Evolutionary conservation across 2,113 vertebrate genomes (phyloP), one percentile per base, ranked within the genome.

Genomic region (Gavia stellata): DNA sequence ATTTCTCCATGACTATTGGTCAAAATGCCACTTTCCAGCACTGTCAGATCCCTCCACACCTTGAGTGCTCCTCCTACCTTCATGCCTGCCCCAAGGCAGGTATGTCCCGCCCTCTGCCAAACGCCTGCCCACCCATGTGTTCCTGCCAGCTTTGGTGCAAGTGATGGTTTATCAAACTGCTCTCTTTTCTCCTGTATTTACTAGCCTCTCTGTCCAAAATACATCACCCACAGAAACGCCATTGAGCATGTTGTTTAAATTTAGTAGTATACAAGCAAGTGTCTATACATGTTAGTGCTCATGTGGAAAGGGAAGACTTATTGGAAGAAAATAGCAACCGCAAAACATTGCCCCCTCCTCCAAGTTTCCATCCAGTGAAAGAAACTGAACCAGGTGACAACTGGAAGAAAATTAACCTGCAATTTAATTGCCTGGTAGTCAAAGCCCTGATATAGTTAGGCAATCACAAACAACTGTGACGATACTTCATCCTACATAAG

Each of bases 71-170:
- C 42, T 80, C 3, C 3, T 56, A 44, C 24, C 17, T 62, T n/a
- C 24, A 14, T 26, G 17, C 24, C 23, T 34, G 6, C 9, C 9
- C 40, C 20, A 25, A 38, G 14, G 19, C 0, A 3, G 19, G 9
- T 13, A 50, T 7, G 28, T 61, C 17, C 28, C 28, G 21, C 47
- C 29, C 21, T n/a, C 53, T 55, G 40, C 21, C 36, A 61, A 36
- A 26, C 3, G 2, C 11, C 56, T 66, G 28, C 33, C 34, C 3
- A 3, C 38, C 25, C 9, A 6, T 1, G 1, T 0, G 3, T 31
- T 78, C 40, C 40, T 59, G 36, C 47, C 28, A 53, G 59, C 36
- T 62, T 38, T 34, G 36, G 33, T 42, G 25, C 47, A 62, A 33
- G 14, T 12, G 12, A 4, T 23, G 36, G 5, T 18, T 67, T 74